phyloP scores from a whole-genome alignment of 2,113 vertebrate species.

The Myocastor coypus region DNA sequence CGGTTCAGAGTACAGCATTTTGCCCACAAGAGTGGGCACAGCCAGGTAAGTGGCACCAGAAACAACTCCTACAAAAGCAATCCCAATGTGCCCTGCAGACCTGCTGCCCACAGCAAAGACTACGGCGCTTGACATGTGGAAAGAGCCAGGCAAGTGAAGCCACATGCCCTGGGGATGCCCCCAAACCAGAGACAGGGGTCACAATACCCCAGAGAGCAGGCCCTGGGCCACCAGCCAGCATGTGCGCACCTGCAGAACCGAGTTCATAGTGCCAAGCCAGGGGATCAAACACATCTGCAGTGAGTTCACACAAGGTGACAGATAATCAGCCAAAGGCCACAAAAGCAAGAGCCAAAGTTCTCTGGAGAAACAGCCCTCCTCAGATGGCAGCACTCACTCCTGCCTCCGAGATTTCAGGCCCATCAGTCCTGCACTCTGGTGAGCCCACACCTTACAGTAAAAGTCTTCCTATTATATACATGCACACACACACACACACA shows the following conservation, averaged over 20 bases:
- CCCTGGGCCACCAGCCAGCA: fast-evolving
- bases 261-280: fast-evolving
- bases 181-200: background rate
- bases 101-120: background rate
- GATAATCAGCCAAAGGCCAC: fast-evolving
- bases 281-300: background rate
- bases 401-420: background rate
- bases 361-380: background rate
- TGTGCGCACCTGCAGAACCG: background rate
- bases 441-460: background rate
- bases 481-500: background rate
- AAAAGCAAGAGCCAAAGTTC: background rate
- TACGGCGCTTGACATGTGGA: fast-evolving
- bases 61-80: fast-evolving
- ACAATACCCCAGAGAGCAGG: fast-evolving
- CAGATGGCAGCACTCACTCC: background rate
- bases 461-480: too few relatives aligned
- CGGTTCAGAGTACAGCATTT: fast-evolving
- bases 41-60: background rate
- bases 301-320: fast-evolving
- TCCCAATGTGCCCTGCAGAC: background rate
- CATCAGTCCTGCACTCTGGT: too few relatives aligned
- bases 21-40: fast-evolving
- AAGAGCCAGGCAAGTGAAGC: background rate
- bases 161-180: background rate